Evolutionary conservation across 2,797 vertebrate genomes (phyloP).

Genomic region (Brachymystax lenok): DNA sequence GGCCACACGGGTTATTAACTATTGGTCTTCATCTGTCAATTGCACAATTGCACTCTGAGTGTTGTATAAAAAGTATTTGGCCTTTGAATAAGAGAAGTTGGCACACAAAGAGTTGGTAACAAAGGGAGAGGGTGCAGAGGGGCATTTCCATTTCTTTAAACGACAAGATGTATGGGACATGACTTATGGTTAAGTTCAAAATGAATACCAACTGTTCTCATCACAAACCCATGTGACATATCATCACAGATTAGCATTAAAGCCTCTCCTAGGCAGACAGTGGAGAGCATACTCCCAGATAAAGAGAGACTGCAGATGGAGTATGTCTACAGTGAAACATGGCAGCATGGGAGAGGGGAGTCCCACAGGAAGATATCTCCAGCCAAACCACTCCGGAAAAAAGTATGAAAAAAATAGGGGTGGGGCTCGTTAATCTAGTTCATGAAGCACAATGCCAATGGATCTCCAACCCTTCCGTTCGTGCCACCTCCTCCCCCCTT

Average conservation of each 20-base stretch:
- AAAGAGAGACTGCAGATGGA: background rate
- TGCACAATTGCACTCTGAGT: conserved; percentile 12
- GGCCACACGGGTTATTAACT: no score
- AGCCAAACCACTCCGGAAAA: conserved; percentile 26
- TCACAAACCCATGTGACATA: background rate
- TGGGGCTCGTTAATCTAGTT: conserved; percentile 65
- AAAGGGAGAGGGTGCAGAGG: background rate
- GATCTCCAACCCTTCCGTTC: conserved; percentile 42
- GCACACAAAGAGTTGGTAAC: conserved; percentile 1
- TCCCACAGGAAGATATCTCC: conserved; percentile 44
- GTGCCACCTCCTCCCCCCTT: background rate
- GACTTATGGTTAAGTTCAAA: background rate
- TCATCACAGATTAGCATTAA: background rate
- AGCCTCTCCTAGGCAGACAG: background rate
- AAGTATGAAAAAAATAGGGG: conserved; percentile 39
- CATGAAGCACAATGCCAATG: conserved; percentile 70
- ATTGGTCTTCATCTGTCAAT: background rate
- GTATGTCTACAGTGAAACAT: background rate
- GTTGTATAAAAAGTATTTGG: conserved; percentile 3
- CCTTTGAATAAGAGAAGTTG: background rate
- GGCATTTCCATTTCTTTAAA: background rate
- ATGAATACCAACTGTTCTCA: background rate
- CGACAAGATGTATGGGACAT: background rate
- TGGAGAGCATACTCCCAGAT: background rate
- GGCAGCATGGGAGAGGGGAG: conserved; percentile 14